Conservation (phyloP, 1,140 invertebrate genomes). For the Gryon sp. region DNA sequence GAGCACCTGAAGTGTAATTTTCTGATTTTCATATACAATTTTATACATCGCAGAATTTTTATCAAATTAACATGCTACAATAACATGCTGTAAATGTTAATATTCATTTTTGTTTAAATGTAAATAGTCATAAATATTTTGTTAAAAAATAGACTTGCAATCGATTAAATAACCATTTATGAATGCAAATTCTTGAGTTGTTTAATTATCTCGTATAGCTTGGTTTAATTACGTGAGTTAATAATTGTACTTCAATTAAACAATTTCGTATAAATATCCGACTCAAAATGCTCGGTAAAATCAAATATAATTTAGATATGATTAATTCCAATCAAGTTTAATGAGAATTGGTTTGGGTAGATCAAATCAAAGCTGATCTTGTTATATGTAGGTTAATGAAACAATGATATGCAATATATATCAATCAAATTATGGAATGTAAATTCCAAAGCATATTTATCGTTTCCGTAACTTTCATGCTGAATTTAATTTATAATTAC, state of each 20-base stretch:
- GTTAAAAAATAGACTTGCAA: too few species aligned
- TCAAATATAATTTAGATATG: slow-evolving; percentile 33
- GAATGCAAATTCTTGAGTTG: too few species aligned
- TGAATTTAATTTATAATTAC: too few species aligned
- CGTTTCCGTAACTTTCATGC: too few species aligned
- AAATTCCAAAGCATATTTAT: too few species aligned
- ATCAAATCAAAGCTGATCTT: slow-evolving; percentile 23
- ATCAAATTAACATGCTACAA: slow-evolving; percentile 3
- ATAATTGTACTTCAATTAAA: background rate
- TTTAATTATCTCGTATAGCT: too few species aligned
- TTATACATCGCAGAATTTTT: background rate
- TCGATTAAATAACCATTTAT: too few species aligned
- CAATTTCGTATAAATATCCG: slow-evolving; percentile 7
- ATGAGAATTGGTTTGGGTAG: slow-evolving; percentile 35
- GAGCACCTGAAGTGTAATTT: slow-evolving; percentile 9
- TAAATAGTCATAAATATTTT: too few species aligned
- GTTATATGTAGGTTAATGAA: slow-evolving; percentile 9
- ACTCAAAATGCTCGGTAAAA: slow-evolving; percentile 10
- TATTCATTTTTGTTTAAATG: too few species aligned
- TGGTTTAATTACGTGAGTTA: too few species aligned
- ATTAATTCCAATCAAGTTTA: slow-evolving; percentile 40
- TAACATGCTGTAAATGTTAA: too few species aligned
- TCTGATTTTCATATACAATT: slow-evolving; percentile 16
- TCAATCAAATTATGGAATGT: too few species aligned
- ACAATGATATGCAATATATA: background rate